Percentiles rank a stretch among this genome's conserved stretches.
These are phyloP conservation scores for Caenorhabditis afra DNA, from an alignment of 2,888 invertebrate species.

Conservation along the genomic window DNA sequence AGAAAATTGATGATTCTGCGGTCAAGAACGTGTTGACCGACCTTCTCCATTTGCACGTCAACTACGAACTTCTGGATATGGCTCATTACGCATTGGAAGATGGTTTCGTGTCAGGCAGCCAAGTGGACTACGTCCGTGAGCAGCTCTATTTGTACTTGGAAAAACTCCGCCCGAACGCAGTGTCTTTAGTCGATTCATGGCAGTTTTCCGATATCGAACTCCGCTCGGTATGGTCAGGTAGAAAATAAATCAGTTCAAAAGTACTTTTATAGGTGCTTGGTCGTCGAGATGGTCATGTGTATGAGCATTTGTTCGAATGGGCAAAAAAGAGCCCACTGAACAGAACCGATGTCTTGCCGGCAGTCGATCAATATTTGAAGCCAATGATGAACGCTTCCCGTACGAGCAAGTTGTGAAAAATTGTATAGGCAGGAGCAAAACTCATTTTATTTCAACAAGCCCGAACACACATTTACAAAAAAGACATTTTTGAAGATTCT, in stretches of 20 bases:
- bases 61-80: slow-evolving; percentile 60
- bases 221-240: slow-evolving; percentile 78
- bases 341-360: slow-evolving; percentile 66
- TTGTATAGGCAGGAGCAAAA: no score
- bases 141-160: slow-evolving; percentile 82
- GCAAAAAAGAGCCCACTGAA: slow-evolving; percentile 76
- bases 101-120: slow-evolving; percentile 67
- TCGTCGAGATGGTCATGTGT: slow-evolving; percentile 81
- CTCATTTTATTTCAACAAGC: no score
- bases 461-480: no score
- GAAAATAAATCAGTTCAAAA: no score
- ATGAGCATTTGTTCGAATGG: slow-evolving; percentile 81
- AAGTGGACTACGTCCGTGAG: slow-evolving; percentile 68
- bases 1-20: slow-evolving; percentile 38
- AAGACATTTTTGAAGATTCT: no score
- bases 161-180: slow-evolving; percentile 88
- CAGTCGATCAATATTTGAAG: slow-evolving; percentile 63
- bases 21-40: slow-evolving; percentile 84
- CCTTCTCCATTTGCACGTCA: slow-evolving; percentile 87
- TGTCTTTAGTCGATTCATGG: slow-evolving; percentile 92
- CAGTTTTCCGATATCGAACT: slow-evolving; percentile 84
- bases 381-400: slow-evolving; percentile 65
- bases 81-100: slow-evolving; percentile 64
- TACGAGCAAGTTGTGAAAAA: no score
- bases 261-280: slow-evolving; percentile 75